Conservation (phyloP, 2,113 vertebrate species). For the Struthio camelus region DNA sequence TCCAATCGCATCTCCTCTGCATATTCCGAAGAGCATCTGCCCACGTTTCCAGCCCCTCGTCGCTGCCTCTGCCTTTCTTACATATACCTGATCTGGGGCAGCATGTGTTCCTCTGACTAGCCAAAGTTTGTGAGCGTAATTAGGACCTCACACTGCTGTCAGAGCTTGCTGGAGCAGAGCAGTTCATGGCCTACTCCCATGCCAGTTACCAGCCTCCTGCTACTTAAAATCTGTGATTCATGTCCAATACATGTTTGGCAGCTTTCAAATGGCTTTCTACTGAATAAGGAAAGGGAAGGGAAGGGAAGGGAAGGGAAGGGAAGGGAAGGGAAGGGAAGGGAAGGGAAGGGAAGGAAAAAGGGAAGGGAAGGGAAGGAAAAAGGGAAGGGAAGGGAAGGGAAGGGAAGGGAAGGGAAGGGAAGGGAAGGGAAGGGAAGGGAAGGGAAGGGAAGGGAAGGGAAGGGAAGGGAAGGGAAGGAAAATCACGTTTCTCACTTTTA, state of each 20-base stretch:
- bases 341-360: too few relatives aligned
- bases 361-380: too few relatives aligned
- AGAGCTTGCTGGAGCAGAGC: not conserved
- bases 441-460: too few relatives aligned
- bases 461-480: too few relatives aligned
- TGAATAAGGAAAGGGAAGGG: not conserved
- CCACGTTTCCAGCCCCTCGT: not conserved
- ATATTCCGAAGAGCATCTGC: not conserved
- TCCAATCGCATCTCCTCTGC: not conserved
- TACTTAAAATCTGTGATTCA: not conserved
- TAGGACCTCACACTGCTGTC: rapidly evolving
- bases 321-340: too few relatives aligned
- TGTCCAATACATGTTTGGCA: not conserved
- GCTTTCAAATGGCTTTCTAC: not conserved
- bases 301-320: too few relatives aligned
- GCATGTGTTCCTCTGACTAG: not conserved
- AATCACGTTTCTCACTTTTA: not conserved
- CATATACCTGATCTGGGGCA: not conserved
- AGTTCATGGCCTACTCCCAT: not conserved
- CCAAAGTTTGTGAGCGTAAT: not conserved
- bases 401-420: too few relatives aligned
- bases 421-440: too few relatives aligned
- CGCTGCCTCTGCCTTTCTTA: not conserved
- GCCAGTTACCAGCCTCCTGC: rapidly evolving
- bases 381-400: too few relatives aligned